A percentile compares a stretch with the other conserved stretches of the same genome.
phyloP scores from a whole-genome alignment of 2,888 invertebrate species.

The Ethmia dodecea region DNA sequence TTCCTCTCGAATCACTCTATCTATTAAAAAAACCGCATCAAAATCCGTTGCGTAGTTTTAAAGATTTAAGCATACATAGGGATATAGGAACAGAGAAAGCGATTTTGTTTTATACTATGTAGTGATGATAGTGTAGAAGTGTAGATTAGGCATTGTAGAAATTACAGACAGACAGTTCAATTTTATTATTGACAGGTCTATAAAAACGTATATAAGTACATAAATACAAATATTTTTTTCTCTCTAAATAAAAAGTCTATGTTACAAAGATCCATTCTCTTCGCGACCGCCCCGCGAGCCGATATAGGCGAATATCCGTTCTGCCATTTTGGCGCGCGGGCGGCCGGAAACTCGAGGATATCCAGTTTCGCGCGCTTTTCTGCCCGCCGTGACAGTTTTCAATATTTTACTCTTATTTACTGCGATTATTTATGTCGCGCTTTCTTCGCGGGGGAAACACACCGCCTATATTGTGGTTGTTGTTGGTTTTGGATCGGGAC shows the following conservation, averaged over 20 bases:
- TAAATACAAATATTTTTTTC: no score
- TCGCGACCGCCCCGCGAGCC: conserved; percentile 37
- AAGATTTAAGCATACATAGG: no score
- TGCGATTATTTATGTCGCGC: conserved; percentile 69
- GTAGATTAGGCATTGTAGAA: no score
- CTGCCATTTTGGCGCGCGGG: conserved; percentile 67
- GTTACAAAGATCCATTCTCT: conserved; percentile 26
- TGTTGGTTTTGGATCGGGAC: conserved; percentile 30
- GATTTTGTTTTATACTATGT: no score
- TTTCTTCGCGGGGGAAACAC: conserved; percentile 57
- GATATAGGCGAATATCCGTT: conserved; percentile 70
- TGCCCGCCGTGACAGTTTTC: conserved; percentile 72
- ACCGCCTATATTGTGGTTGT: conserved; percentile 45
- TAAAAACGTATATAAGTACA: neutral
- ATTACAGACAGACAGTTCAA: no score
- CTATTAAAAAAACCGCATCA: no score
- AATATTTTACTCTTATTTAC: conserved; percentile 77
- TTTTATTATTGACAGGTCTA: no score
- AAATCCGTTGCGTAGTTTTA: no score
- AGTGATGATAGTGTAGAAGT: no score
- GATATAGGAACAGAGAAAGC: no score
- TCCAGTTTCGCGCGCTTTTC: conserved; percentile 71
- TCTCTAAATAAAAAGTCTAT: no score
- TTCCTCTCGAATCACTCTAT: no score
- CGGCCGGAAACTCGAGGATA: conserved; percentile 72